These are phyloP conservation scores for Agriopis leucophaearia DNA, from an alignment of 2,888 invertebrate species.

Conservation along the genomic window DNA sequence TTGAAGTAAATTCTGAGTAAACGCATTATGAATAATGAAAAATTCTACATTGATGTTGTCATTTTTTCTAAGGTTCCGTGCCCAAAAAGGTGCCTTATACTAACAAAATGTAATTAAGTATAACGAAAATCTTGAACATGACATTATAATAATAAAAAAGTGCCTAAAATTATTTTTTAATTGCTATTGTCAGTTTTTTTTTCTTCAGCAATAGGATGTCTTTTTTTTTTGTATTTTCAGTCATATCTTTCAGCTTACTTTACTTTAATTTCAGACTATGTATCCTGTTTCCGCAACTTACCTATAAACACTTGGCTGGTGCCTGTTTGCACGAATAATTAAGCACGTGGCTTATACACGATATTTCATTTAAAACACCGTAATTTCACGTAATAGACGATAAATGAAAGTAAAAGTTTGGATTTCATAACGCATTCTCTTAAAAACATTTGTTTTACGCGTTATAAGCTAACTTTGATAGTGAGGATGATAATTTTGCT, in stretches of 20 bases:
- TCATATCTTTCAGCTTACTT: too few relatives aligned
- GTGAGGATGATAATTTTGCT: background rate
- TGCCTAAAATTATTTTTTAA: too few relatives aligned
- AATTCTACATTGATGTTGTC: too few relatives aligned
- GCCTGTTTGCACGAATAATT: constrained; percentile 26
- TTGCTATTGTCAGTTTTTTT: too few relatives aligned
- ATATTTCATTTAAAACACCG: constrained; percentile 29
- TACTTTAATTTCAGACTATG: too few relatives aligned
- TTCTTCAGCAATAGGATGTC: too few relatives aligned
- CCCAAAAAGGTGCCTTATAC: too few relatives aligned
- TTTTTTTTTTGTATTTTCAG: too few relatives aligned
- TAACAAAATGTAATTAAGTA: too few relatives aligned
- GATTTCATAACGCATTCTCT: constrained; percentile 32
- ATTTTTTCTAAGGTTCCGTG: too few relatives aligned
- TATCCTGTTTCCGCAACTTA: background rate
- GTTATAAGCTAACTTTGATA: background rate
- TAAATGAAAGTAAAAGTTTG: constrained; percentile 42
- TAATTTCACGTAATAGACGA: constrained; percentile 33
- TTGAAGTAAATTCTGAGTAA: background rate
- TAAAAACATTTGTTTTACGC: constrained; percentile 25
- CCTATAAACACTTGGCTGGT: background rate
- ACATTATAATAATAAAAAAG: too few relatives aligned
- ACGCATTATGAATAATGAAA: background rate
- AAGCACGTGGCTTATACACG: constrained; percentile 12
- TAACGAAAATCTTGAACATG: too few relatives aligned